Base-by-base conservation (phyloP, 1,140 invertebrate species). In the Nylanderia fulva region DNA sequence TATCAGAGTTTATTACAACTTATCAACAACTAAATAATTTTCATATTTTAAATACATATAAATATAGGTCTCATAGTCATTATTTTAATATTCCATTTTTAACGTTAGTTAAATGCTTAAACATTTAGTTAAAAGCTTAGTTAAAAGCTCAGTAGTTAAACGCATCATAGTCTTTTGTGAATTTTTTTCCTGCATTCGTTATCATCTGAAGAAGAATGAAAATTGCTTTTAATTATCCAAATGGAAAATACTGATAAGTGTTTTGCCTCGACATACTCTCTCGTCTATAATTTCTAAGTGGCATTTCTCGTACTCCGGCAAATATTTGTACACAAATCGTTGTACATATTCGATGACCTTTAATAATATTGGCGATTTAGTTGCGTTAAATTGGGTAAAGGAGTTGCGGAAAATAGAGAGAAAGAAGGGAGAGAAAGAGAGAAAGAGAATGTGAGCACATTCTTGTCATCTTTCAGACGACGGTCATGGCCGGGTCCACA, bases 401-500 rank as follows among this genome's bases (percentile, higher is more conserved):
- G 4, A 29, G 0, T 39, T 33, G 39, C 58, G 27, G 15, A 21
- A 42, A n/a, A n/a, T n/a, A n/a, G n/a, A n/a, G n/a, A n/a, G n/a
- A n/a, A n/a, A n/a, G n/a, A n/a, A 42, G 7, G 9, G 39, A 42
- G 39, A 1, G 6, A 42, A 8, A 42, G 39, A 42, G 8, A 42
- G 9, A 18, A 3, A 48, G 15, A 42, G 13, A 33, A 1, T 3
- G 29, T 33, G 29, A 33, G 29, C 2, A 48, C 2, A n/a, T 36
- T 75, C 21, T 18, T 1, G 18, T 86, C 45, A 18, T 56, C 79
- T 92, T 89, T 27, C 87, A 92, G 92, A 86, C 94, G 93, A 94
- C 93, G 63, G 90, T 92, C n/a, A 90, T 92, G 68, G 84, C 88
- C 64, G 93, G 93, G 7, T 89, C 88, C 15, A 89, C 91, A 84